These are phyloP conservation scores for Plumapathes pennacea DNA, from an alignment of 92 coral and sea anemone genomes.

Conservation along the genomic window DNA sequence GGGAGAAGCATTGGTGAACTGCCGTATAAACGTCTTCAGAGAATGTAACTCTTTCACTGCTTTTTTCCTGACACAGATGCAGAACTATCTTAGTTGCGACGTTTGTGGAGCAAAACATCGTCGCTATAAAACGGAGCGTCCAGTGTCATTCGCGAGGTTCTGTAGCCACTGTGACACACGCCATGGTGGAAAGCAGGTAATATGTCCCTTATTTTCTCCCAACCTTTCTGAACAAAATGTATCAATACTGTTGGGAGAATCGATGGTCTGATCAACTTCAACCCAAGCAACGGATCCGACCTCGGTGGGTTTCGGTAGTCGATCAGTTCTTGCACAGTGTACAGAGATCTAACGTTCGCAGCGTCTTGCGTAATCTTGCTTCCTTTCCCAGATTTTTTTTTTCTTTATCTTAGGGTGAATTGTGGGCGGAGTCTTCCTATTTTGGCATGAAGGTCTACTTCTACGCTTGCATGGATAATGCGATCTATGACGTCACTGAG, in stretches of 20 bases:
- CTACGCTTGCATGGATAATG: conserved; percentile 79
- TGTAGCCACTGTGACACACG: conserved; percentile 69
- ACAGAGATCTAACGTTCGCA: neutral
- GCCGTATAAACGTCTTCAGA: neutral
- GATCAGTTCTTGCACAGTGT: neutral
- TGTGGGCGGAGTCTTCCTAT: conserved; percentile 83
- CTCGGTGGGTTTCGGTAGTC: neutral
- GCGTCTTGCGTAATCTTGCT: neutral
- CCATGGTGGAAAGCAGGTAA: conserved; percentile 89
- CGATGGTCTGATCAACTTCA: too few relatives aligned
- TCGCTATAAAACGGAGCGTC: conserved; percentile 63
- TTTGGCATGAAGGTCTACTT: conserved; percentile 72
- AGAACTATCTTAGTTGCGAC: conserved; percentile 61
- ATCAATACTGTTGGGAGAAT: too few relatives aligned
- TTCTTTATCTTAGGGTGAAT: conserved; percentile 70
- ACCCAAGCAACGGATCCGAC: too few relatives aligned
- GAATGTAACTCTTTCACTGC: neutral
- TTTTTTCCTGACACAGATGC: conserved; percentile 35
- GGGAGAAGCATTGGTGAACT: neutral
- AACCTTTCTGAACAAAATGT: too few relatives aligned
- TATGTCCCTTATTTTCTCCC: too few relatives aligned
- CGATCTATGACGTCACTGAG: conserved; percentile 81
- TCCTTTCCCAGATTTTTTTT: neutral
- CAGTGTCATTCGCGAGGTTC: conserved; percentile 58
- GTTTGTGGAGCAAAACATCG: conserved; percentile 76